Evolutionary conservation across 2,113 vertebrate species (phyloP), one percentile per base, ranked within the genome.

Genomic region (Tachysurus fulvidraco): DNA sequence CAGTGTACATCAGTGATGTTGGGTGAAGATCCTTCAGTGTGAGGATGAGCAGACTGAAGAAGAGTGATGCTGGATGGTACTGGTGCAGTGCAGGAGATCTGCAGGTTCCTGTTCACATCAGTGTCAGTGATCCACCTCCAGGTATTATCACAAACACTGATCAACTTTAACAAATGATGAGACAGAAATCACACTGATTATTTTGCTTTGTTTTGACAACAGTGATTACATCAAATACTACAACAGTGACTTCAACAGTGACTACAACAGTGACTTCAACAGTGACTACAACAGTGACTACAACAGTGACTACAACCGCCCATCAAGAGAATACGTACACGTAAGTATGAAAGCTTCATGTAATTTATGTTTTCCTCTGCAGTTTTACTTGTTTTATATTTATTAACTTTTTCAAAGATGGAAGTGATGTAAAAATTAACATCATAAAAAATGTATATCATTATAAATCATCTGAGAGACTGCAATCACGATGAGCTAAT

Each of bases 41-140:
- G 92, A 81, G 89, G 83, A 87, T 91, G 82, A 83, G 74, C 46
- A 52, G 76, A 81, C 88, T 89, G 92, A 82, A 85, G 85, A 89
- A 85, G 88, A 93, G 90, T 90, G 93, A 93, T 90, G 89, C 89
- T 41, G 87, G 71, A 46, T 88, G 86, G 78, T 87, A 77, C 87
- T 76, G 23, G 78, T 91, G 28, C 80, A 88, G 88, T 86, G 91
- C 88, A 52, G 85, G 67, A 78, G 17, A 78, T 30, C 52, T 36
- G 52, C 28, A 73, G 57, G 83, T 50, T 28, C 65, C 80, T 67
- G 87, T 90, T 92, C 89, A 91, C 19, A 85, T 92, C 89, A 87
- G 73, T 83, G 88, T 92, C 80, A 89, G 59, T 64, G 77, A 76
- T 83, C 83, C 74, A 78, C 54, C 54, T 25, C 12, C 0, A 11